Conservation (phyloP, 2,113 vertebrate genomes). For the Motacilla tschutschensis region DNA sequence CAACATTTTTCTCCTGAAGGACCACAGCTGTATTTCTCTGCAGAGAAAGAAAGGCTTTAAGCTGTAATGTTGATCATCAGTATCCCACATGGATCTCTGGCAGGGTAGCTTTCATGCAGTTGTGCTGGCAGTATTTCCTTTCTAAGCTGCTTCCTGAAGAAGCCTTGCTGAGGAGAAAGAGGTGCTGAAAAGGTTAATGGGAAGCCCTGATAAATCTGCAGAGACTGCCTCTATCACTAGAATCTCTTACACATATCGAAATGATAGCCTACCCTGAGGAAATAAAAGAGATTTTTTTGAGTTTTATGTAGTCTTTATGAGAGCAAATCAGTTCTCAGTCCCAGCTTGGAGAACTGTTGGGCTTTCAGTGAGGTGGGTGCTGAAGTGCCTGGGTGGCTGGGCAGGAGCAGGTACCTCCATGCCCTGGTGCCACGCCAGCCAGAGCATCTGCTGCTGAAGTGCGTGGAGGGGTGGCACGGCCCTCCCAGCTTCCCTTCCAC, state of each 20-base stretch:
- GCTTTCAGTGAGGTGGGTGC: neutral
- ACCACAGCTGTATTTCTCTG: neutral
- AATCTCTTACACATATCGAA: neutral
- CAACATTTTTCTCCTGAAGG: neutral
- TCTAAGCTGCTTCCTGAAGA: neutral
- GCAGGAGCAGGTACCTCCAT: neutral
- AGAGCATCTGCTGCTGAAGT: neutral
- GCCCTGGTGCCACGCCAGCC: neutral
- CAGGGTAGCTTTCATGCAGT: neutral
- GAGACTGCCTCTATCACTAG: neutral
- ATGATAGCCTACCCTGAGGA: neutral
- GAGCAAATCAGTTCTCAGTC: neutral
- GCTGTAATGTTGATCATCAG: neutral
- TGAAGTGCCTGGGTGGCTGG: neutral
- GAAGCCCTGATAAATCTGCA: neutral
- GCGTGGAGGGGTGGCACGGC: fast-evolving
- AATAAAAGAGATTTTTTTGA: neutral
- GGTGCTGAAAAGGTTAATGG: neutral
- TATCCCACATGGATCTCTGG: neutral
- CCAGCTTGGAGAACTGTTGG: neutral
- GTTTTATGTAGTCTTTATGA: neutral
- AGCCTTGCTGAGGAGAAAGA: neutral
- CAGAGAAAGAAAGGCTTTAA: neutral
- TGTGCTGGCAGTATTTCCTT: neutral
- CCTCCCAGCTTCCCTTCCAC: neutral